phyloP scores from a whole-genome alignment of 53 echinoderm and acorn worm species.

The Henricia sp. region DNA sequence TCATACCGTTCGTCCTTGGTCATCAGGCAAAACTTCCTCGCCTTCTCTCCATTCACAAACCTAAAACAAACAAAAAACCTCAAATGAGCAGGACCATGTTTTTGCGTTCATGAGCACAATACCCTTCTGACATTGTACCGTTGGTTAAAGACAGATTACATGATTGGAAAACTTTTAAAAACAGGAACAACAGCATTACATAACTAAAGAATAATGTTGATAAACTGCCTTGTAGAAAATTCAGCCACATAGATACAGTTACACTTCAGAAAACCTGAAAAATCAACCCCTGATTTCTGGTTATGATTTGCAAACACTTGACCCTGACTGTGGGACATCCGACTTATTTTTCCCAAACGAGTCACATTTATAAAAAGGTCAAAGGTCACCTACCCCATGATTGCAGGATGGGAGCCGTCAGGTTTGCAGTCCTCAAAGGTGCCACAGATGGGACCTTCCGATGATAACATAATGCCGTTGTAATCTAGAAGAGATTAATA shows the following conservation, averaged over 20 bases:
- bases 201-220: no score
- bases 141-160: no score
- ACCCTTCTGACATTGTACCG: no score
- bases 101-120: neutral
- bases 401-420: constrained; percentile 75
- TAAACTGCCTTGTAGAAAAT: no score
- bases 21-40: constrained; percentile 47
- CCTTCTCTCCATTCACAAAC: constrained; percentile 71
- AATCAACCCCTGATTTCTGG: no score
- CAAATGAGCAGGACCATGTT: neutral
- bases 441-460: constrained; percentile 68
- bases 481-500: constrained; percentile 43
- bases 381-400: constrained; percentile 70
- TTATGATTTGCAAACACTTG: no score
- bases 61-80: constrained; percentile 28
- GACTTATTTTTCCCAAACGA: no score
- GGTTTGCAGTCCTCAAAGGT: constrained; percentile 79
- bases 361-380: no score
- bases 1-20: constrained; percentile 72
- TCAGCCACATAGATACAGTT: no score
- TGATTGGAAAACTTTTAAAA: no score
- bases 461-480: constrained; percentile 68
- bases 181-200: no score
- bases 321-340: neutral
- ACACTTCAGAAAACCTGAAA: no score